phyloP scores from a whole-genome alignment of 1,140 invertebrate species.

The Zophobas atratus region DNA sequence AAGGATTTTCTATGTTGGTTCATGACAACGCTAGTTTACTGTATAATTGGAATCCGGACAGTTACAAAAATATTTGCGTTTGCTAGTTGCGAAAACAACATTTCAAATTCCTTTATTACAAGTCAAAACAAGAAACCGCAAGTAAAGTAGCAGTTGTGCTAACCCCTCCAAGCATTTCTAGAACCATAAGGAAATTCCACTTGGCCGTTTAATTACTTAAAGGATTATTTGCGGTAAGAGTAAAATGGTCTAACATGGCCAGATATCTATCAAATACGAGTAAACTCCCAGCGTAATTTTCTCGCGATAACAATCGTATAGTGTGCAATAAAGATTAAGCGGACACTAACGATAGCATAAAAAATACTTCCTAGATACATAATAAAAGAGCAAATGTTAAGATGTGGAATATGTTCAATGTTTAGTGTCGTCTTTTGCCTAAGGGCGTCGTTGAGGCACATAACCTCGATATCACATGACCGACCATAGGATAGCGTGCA shows the following conservation, averaged over 20 bases:
- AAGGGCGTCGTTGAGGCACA: slow-evolving; percentile 25
- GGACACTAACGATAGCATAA: slow-evolving; percentile 26
- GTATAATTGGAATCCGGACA: slow-evolving; percentile 14
- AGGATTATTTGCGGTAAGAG: slow-evolving; percentile 19
- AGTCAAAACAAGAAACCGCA: background rate
- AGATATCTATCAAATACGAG: slow-evolving; percentile 13
- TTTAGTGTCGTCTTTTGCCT: slow-evolving; percentile 18
- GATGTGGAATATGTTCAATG: slow-evolving; percentile 17
- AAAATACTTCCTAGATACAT: slow-evolving; percentile 35
- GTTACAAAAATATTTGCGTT: slow-evolving; percentile 25
- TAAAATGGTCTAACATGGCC: background rate
- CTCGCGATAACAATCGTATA: slow-evolving; percentile 20
- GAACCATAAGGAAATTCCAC: slow-evolving; percentile 12
- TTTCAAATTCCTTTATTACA: background rate
- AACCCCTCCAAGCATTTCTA: background rate
- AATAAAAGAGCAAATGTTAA: slow-evolving; percentile 25
- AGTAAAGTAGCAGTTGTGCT: background rate
- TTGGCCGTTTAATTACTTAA: slow-evolving; percentile 38
- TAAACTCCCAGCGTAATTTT: slow-evolving; percentile 10
- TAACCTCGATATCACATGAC: slow-evolving; percentile 43
- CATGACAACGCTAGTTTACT: slow-evolving; percentile 12
- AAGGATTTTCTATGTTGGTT: slow-evolving; percentile 12
- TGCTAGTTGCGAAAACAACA: slow-evolving; percentile 3
- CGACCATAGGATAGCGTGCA: slow-evolving; percentile 43
- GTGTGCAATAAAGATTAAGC: slow-evolving; percentile 26